These are phyloP conservation scores for Tineola bisselliella DNA, from an alignment of 2,888 invertebrate species.

Conservation along the genomic window DNA sequence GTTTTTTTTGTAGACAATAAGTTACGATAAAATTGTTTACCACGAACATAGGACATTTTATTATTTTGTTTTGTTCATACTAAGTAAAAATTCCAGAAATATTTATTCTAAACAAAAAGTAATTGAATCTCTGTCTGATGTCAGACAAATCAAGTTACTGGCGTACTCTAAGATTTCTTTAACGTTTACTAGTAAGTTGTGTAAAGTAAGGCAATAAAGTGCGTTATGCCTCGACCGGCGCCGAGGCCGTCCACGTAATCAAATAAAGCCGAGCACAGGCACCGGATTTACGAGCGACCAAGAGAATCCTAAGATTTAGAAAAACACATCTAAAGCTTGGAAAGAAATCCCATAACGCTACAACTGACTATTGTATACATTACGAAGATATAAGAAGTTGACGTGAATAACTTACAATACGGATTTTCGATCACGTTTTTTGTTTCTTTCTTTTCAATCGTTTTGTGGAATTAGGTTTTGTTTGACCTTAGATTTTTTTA, in stretches of 20 bases:
- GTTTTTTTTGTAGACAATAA: neutral
- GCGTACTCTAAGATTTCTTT: neutral
- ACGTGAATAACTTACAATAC: neutral
- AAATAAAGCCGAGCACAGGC: conserved; percentile 40
- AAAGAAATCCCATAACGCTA: conserved; percentile 11
- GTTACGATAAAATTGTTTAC: neutral
- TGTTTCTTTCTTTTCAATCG: neutral
- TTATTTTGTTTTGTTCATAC: neutral
- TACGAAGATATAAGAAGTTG: neutral
- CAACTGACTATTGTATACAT: conserved; percentile 4
- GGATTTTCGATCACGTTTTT: neutral
- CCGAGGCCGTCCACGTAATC: conserved; percentile 37
- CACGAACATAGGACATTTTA: neutral
- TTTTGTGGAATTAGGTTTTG: neutral
- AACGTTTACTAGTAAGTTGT: conserved; percentile 19
- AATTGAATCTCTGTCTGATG: neutral
- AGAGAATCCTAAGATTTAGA: conserved; percentile 23
- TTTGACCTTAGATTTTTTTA: too few relatives aligned
- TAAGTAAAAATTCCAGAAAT: neutral
- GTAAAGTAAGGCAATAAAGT: conserved; percentile 42
- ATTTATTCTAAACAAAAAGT: neutral
- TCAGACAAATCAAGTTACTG: neutral
- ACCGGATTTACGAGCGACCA: conserved; percentile 40
- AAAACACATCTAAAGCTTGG: conserved; percentile 6
- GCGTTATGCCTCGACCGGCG: conserved; percentile 32